Base-by-base conservation (phyloP, 2,797 vertebrate species). In the Enteromius fasciolatus region DNA sequence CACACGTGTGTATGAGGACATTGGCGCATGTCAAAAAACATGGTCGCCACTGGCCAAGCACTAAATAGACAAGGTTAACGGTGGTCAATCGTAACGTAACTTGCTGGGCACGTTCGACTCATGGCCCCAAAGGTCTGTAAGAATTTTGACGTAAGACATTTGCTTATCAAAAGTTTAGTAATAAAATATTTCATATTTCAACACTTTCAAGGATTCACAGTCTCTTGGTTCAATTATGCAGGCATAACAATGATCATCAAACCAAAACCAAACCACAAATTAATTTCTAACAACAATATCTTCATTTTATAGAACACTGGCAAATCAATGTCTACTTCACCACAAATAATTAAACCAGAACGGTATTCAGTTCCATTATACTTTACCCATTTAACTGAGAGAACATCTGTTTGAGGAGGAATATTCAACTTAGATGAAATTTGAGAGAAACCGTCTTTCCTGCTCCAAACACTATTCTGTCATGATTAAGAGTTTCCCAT, bases 271-370 rank as follows among this genome's bases (percentile, higher is more conserved):
- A 15, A 69, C 17, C 64, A 68, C 64, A 25, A 7, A 67, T 54
- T 68, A 9, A 11, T 78, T 66, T 52, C 31, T 36, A 17, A 78
- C 39, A 63, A 63, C 6, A 50, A 78, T 54, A 36, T 44, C 15
- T 48, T 4, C 25, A 72, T 72, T 72, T 68, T 11, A 28, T 36
- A 66, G 20, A 64, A 64, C 31, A 33, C 61, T 70, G 15, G 64
- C 66, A 83, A 77, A 66, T 70, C 74, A 63, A 50, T 11, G 81
- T 20, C 41, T 70, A 83, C 81, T 23, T 78, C 18, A 70, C n/a
- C 36, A 59, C 74, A 83, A 59, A 77, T 63, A 70, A 63, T 8
- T 11, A 70, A 77, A 3, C 15, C 54, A 83, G 50, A 70, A 50
- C 0, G 28, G 36, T 83, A 70, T 23, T 70, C 81, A 23, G 73